A percentile compares a stretch with the other conserved stretches of the same genome.
phyloP scores from a whole-genome alignment of 2,888 invertebrate genomes.

The Volucella bombylans region DNA sequence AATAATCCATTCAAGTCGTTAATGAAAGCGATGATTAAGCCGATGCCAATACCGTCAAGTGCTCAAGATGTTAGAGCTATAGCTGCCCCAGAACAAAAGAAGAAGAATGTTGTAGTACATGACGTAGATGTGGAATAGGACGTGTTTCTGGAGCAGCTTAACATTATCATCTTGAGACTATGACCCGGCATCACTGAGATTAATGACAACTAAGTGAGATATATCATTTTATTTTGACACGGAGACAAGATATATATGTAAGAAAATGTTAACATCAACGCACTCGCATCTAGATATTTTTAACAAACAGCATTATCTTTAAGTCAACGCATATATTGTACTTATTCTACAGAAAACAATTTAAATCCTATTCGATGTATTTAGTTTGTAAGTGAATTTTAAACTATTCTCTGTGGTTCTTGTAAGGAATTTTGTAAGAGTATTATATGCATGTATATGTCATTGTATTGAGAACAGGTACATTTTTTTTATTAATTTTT shows the following conservation, averaged over 20 bases:
- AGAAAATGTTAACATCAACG: neutral
- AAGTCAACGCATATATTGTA: constrained; percentile 51
- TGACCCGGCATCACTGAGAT: neutral
- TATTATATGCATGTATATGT: constrained; percentile 24
- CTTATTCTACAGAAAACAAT: constrained; percentile 36
- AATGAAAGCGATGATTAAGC: no score
- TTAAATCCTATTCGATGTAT: constrained; percentile 10
- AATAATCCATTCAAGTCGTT: neutral
- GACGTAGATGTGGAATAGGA: constrained; percentile 7
- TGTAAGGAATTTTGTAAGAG: constrained; percentile 21
- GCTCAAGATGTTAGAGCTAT: neutral
- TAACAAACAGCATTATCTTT: constrained; percentile 1
- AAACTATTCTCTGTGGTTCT: constrained; percentile 29
- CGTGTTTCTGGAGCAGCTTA: neutral
- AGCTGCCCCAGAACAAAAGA: neutral
- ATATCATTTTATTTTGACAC: neutral
- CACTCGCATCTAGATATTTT: constrained; percentile 10
- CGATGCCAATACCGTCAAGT: neutral
- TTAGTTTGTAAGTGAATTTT: constrained; percentile 48
- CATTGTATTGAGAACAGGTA: constrained; percentile 9
- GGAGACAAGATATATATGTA: neutral
- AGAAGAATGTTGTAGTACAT: neutral
- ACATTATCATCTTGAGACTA: neutral
- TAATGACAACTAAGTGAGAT: neutral
- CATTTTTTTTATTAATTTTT: constrained; percentile 11